A percentile compares a stretch with the other conserved stretches of the same genome.
Evolutionary conservation across 2,797 vertebrate species (phyloP).

Genomic region (Eulemur coronatus): DNA sequence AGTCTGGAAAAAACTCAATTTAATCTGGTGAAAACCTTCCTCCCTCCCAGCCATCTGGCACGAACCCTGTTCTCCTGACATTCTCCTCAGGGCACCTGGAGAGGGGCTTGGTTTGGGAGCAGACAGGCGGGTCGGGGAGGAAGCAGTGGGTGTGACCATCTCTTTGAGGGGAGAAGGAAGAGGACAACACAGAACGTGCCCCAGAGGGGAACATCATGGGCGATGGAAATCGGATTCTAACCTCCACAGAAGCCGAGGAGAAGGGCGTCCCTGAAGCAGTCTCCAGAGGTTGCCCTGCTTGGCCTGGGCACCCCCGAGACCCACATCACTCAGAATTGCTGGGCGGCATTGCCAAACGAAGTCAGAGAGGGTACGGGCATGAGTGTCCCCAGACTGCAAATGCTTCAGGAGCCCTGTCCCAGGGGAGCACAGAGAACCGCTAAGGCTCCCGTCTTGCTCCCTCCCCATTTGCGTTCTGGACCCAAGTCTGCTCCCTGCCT

Average conservation of each 20-base stretch:
- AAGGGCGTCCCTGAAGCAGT: not conserved
- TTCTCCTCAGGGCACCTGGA: not conserved
- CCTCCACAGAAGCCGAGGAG: too few relatives aligned
- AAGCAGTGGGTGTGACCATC: not conserved
- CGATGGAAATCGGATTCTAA: not conserved
- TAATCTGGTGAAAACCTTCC: not conserved
- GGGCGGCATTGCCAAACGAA: not conserved
- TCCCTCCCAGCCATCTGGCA: not conserved
- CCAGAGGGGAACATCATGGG: not conserved
- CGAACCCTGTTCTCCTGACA: not conserved
- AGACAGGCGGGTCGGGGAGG: too few relatives aligned
- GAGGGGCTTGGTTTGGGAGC: not conserved
- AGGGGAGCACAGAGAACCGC: not conserved
- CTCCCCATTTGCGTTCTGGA: not conserved
- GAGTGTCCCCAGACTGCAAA: not conserved
- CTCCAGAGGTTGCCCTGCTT: not conserved
- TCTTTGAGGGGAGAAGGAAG: not conserved
- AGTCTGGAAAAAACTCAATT: not conserved
- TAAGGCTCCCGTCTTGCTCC: not conserved
- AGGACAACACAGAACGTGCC: not conserved
- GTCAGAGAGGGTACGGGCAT: not conserved
- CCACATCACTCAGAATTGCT: not conserved
- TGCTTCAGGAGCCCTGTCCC: not conserved
- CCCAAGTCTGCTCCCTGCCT: not conserved
- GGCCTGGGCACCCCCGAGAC: not conserved